These are phyloP conservation scores for Drosophila melanica DNA, from an alignment of 1,140 invertebrate species.

Conservation along the genomic window DNA sequence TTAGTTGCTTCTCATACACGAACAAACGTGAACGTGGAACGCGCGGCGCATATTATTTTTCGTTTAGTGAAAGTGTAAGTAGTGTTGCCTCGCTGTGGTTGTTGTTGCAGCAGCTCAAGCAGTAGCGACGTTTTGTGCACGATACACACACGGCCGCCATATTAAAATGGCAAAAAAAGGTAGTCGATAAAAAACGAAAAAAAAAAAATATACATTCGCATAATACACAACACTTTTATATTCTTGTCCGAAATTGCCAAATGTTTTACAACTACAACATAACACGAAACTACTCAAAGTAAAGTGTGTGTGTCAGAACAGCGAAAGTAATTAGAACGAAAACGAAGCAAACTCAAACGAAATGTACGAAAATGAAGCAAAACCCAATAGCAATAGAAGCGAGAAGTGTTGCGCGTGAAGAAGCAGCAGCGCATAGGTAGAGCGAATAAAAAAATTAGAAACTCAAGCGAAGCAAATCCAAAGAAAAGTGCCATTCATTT, in stretches of 20 bases:
- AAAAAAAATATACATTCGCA: constrained; percentile 12
- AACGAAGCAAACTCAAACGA: constrained; percentile 38
- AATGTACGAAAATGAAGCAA: constrained; percentile 53
- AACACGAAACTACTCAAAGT: constrained; percentile 19
- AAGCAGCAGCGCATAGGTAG: constrained; percentile 46
- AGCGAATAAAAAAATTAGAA: constrained; percentile 42
- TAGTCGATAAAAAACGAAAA: constrained; percentile 37
- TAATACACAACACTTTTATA: constrained; percentile 32
- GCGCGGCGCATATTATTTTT: constrained; percentile 68
- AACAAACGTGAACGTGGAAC: constrained; percentile 58
- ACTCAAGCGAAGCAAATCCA: constrained; percentile 26
- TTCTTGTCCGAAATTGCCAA: constrained; percentile 41
- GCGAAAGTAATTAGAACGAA: constrained; percentile 69
- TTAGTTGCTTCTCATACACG: constrained; percentile 55
- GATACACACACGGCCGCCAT: constrained; percentile 61
- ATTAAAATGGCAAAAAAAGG: constrained; percentile 61
- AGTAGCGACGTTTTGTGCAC: constrained; percentile 54
- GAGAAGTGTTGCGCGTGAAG: constrained; percentile 50
- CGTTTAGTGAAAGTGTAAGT: constrained; percentile 72
- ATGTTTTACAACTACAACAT: constrained; percentile 31
- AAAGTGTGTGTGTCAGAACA: constrained; percentile 39
- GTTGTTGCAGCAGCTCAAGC: constrained; percentile 40
- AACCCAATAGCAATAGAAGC: constrained; percentile 40
- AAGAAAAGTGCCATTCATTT: constrained; percentile 41
- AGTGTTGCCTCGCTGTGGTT: constrained; percentile 55